Conservation (phyloP, 1,140 invertebrate species). For the Anoplophora glabripennis region DNA sequence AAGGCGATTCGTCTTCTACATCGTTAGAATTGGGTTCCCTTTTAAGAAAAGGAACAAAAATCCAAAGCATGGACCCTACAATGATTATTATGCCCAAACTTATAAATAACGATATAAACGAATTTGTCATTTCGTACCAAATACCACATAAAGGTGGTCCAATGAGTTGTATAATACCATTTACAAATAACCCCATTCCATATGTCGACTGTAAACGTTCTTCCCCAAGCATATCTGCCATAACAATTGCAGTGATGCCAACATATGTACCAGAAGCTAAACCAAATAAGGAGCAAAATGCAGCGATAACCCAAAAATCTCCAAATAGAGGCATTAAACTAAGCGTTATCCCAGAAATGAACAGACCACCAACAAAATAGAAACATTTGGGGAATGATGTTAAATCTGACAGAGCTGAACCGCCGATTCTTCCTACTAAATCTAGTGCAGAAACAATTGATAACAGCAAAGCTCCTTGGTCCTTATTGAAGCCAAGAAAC, state of each 20-base stretch:
- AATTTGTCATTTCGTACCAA: constrained; percentile 61
- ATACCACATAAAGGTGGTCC: constrained; percentile 76
- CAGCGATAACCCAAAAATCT: constrained; percentile 58
- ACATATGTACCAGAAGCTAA: constrained; percentile 82
- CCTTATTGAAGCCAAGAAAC: constrained; percentile 66
- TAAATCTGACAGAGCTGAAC: constrained; percentile 74
- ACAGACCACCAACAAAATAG: constrained; percentile 75
- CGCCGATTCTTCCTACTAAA: constrained; percentile 76
- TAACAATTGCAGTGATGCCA: constrained; percentile 78
- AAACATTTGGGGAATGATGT: constrained; percentile 71
- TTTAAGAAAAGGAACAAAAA: constrained; percentile 67
- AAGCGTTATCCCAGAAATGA: constrained; percentile 72
- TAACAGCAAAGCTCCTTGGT: constrained; percentile 64
- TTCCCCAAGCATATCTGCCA: constrained; percentile 80
- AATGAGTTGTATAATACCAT: constrained; percentile 74
- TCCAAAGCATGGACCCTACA: constrained; percentile 70
- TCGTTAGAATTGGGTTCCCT: constrained; percentile 32
- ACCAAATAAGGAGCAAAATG: constrained; percentile 73
- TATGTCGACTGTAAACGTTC: constrained; percentile 81
- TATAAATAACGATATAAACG: constrained; percentile 68
- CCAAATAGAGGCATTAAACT: constrained; percentile 63
- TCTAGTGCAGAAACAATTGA: constrained; percentile 77
- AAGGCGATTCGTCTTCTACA: background rate
- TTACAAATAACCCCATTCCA: constrained; percentile 79
- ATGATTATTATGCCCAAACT: constrained; percentile 70